Evolutionary conservation across 2,888 invertebrate genomes (phyloP), one percentile per base, ranked within the genome.

Genomic region (Lutraria lutraria): DNA sequence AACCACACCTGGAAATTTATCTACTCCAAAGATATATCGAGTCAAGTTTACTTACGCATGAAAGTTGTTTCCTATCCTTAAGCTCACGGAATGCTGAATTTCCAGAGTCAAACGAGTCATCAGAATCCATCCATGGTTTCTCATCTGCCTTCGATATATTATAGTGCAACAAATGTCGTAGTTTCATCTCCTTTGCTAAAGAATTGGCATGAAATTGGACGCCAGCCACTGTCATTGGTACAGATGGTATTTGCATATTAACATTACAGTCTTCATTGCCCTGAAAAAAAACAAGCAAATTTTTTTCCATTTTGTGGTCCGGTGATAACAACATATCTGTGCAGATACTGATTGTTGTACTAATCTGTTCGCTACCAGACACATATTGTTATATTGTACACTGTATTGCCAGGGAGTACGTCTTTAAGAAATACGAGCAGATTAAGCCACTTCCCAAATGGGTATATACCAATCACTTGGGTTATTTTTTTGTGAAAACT

Each of bases 151-250:
- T 8, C 6, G 83, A 34, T 16, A 29, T 13, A 1, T 60, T 52
- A 3, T 19, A 60, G 56, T 87, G 80, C 25, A 86, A 84, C 25
- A 86, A 52, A 83, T 89, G 93, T 60, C 93, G 90, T 53, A 92
- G 34, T 31, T 86, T 87, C 89, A 89, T 89, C 34, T 53, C 60
- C 52, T 29, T 79, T 3, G 82, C 88, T 0, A 88, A 60, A 2
- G 25, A 52, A 29, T 89, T 90, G 4, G 90, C 29, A 31, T 90
- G 89, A 60, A 87, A 92, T 13, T 88, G 84, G 10, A 88, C 90
- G 43, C 92, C 92, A 15, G 86, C 92, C 13, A 89, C 83, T 6
- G 89, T 92, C 88, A 92, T 92, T 13, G 89, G 76, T 25, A 19
- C n/a, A 13, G 86, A n/a, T n/a, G n/a, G n/a, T n/a, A n/a, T n/a